Evolutionary conservation across 1,140 invertebrate genomes (phyloP), one percentile per base, ranked within the genome.

Genomic region (Lutraria rhynchaena): DNA sequence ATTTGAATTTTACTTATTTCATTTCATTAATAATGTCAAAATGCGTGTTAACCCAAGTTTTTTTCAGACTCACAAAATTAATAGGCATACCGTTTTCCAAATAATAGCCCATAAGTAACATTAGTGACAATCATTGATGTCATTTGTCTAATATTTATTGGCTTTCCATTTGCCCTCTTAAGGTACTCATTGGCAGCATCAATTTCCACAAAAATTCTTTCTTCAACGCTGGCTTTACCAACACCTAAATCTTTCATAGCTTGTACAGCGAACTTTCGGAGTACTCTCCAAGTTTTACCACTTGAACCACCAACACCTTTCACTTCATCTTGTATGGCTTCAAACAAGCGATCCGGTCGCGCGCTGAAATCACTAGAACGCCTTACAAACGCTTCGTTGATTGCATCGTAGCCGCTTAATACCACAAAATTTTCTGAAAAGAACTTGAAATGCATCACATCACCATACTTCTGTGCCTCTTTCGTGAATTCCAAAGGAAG

Each of bases 371-470:
- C 80, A 37, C 81, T 57, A 13, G 61, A 70, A 9, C 77, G 46
- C 7, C 67, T 86, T 41, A 86, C 81, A 11, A 86, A 67, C 0
- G 83, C 85, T 35, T 84, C 81, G 24, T 82, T 71, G 27, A 86
- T 82, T 63, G 60, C 53, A 27, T 80, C 51, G 46, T 65, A 84
- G 5, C 85, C 83, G 44, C 81, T 82, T 0, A 86, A 58, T 27
- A 84, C 76, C 4, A 86, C 60, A 27, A 84, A 33, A 19, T 70
- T 53, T 19, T 70, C 3, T 29, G n/a, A 31, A 1, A 41, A 41
- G 15, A 70, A 17, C 46, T 37, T 22, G 31, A 70, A 53, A 29
- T 53, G 49, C 7, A 70, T 51, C 4, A 70, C 49, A 24, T 70
- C 44, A 33, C 67, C 67, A 17, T 70, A 53, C 53, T 51, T 70